Base-by-base conservation (phyloP, 2,797 vertebrate genomes). In the Centropyge bicolor region DNA sequence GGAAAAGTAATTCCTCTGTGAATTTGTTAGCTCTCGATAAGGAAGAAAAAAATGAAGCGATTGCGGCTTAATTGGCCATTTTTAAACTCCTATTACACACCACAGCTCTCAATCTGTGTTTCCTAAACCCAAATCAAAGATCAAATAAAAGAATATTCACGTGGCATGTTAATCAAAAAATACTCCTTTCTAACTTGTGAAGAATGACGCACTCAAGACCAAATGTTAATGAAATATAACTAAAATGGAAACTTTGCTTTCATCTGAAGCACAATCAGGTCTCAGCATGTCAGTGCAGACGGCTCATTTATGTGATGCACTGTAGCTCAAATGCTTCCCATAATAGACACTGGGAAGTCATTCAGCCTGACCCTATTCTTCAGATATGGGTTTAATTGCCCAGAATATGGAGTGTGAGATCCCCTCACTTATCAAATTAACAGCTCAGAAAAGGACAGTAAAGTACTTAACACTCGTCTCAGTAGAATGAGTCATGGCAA, bases 341-440 rank as follows among this genome's bases (percentile, higher is more conserved):
- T 91, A 92, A 93, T 82, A 91, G 88, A 88, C 82, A 73, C 73
- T 83, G 90, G 85, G 77, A 92, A 92, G 89, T 88, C 86, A 75
- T 85, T 90, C 81, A 88, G 81, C 56, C 85, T 88, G 89, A 90
- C 90, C 90, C 87, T 78, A 46, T 89, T 90, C 92, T 91, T 90
- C 86, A 88, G 80, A 93, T 88, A 83, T 40, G 68, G 74, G 78
- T 92, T 93, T 94, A 93, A 94, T 94, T 94, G 84, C 83, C 88
- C 89, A 84, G 84, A 94, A 93, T 93, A 91, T 91, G 83, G 93
- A 91, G 87, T 45, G 86, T 80, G 74, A 80, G 89, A 91, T 91
- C 75, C 71, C 74, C 76, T 91, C 89, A 93, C 91, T 93, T 93
- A 93, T 94, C 90, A 93, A 93, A 93, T 94, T 90, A 94, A 93